Evolutionary conservation across 2,888 invertebrate genomes (phyloP), one percentile per base, ranked within the genome.

Genomic region (Drosophila emarginata): DNA sequence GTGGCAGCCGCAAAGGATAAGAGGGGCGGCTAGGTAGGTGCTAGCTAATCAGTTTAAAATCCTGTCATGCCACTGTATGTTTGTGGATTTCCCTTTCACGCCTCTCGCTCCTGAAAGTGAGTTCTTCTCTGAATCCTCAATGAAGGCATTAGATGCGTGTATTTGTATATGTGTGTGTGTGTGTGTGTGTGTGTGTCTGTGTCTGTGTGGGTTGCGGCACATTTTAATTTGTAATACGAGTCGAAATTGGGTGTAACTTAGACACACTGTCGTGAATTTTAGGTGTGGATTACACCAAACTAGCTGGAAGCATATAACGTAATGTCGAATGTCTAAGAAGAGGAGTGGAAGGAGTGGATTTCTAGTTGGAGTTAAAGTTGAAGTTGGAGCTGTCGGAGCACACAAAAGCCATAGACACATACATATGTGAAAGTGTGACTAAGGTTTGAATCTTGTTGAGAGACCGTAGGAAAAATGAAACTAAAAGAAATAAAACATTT

Each of bases 221-320:
- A 82, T 88, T 89, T 87, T 84, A 90, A 89, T 89, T 88, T 89
- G 89, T 83, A 90, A 89, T 87, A 76, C 80, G 89, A 90, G 77
- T 77, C 84, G 79, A 76, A 84, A 87, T 85, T 82, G 88, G 88
- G 87, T 84, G 89, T 80, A 72, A 78, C 80, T 78, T 88, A 87
- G 89, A 79, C 78, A 89, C 78, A 87, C 88, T 78, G 77, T 63
- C 77, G 65, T 64, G 77, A 64, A 66, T 73, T 74, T 77, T 71
- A 72, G 84, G 82, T 89, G 76, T 87, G 72, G 78, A 77, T 89
- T 84, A 84, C 88, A 81, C 54, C 54, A 64, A 73, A 69, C 85
- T 68, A 72, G 50, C 56, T 45, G 51, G 26, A 62, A 61, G 57
- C 37, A 32, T 62, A 54, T 69, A 63, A 54, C 53, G 26, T 26